Base-by-base conservation (phyloP, 1,140 invertebrate genomes). In the Scaptomyza pallida region DNA sequence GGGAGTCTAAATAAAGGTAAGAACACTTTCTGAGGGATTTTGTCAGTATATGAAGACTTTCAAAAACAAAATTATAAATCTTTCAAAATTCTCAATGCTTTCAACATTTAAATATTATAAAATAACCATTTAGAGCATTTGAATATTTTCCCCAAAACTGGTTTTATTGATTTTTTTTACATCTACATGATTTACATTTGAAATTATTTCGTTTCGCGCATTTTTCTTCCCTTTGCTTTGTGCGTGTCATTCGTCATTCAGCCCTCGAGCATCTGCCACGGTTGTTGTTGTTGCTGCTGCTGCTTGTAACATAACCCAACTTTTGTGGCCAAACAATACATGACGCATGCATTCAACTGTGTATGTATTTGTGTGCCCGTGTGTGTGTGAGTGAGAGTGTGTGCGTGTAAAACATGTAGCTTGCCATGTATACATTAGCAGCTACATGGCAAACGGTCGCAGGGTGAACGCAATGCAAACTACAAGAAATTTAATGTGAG, bases 221-320 rank as follows among this genome's bases (percentile, higher is more conserved):
- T 40, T 30, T 26, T 30, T 68, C 17, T 4, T 10, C 35, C 3
- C 10, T 63, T 47, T 43, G 45, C 54, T 77, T 81, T 77, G 60
- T 64, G 56, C 69, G 50, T 26, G 56, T 75, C 73, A 77, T 80
- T 80, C 57, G 73, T 60, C 21, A 17, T 43, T 37, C 56, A 44
- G 33, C 35, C 57, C 63, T 61, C 69, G 51, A 43, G 26, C 43
- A 44, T 47, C 67, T 26, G 19, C 50, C 21, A n/a, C n/a, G n/a
- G 9, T 40, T 45, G 50, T 30, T 40, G 5, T 30, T 45, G 56
- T 52, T 50, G 47, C 73, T 74, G 79, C 67, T 40, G 56, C 47
- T 50, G 47, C 73, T 74, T 75, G 67, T 40, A 83, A 67, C 72
- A 81, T 82, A 82, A 82, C 78, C 78, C 55, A 56, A 82, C 78